phyloP scores from a whole-genome alignment of 2,113 vertebrate genomes.

The Neodontobutis hainanensis region DNA sequence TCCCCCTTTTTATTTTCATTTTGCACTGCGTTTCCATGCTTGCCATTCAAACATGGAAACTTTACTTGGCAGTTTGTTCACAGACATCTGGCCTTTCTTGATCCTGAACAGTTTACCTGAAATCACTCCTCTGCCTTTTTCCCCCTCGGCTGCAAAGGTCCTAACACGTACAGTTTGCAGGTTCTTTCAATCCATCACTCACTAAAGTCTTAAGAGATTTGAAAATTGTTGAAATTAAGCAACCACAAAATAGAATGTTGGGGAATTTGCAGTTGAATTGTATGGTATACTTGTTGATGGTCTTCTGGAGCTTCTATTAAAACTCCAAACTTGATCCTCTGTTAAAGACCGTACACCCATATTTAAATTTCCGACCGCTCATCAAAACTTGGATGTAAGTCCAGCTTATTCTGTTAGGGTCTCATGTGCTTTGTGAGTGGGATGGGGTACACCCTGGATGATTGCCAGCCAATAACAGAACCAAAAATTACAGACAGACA shows the following conservation, averaged over 20 bases:
- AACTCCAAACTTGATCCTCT: neutral
- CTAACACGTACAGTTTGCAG: neutral
- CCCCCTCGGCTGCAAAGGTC: neutral
- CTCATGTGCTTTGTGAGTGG: too few species aligned
- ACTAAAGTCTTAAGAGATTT: conserved; percentile 11
- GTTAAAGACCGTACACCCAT: too few species aligned
- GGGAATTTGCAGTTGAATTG: neutral
- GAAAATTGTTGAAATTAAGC: conserved; percentile 8
- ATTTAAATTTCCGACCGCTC: too few species aligned
- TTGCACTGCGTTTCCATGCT: conserved; percentile 2
- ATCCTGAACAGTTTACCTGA: conserved; percentile 12
- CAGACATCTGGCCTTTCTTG: conserved; percentile 4
- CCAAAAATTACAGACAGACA: too few species aligned
- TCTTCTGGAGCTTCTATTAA: neutral
- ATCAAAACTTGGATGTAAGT: too few species aligned
- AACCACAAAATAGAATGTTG: conserved; percentile 8
- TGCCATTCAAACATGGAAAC: conserved; percentile 5
- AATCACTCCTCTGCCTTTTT: neutral
- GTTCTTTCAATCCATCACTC: neutral
- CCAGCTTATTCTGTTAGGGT: too few species aligned
- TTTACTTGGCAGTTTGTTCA: conserved; percentile 11
- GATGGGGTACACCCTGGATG: too few species aligned
- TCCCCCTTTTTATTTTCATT: neutral
- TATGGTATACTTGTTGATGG: neutral
- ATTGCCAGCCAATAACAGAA: too few species aligned